A percentile compares a stretch with the other conserved stretches of the same genome.
These are phyloP conservation scores for Papilio elwesi DNA, from an alignment of 2,888 invertebrate species.

Conservation along the genomic window DNA sequence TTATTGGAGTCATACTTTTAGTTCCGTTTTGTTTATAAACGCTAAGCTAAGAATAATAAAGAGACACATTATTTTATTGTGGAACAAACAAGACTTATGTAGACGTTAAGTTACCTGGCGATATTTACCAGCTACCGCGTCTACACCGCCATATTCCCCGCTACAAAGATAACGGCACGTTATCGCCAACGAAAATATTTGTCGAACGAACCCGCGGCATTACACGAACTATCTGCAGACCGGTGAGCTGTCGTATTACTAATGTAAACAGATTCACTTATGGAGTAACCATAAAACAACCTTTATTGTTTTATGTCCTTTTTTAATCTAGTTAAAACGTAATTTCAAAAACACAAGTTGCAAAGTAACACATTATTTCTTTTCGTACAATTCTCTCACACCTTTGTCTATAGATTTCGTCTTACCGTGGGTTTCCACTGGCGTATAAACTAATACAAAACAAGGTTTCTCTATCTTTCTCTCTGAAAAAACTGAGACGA, in stretches of 20 bases:
- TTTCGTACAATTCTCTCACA: too few relatives aligned
- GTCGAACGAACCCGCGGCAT: conserved; percentile 9
- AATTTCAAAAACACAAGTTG: neutral
- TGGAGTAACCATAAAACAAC: neutral
- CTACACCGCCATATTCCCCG: neutral
- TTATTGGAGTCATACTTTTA: too few relatives aligned
- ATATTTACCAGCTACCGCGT: neutral
- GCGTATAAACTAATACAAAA: too few relatives aligned
- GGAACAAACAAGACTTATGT: neutral
- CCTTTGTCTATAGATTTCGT: too few relatives aligned
- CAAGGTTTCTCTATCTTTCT: too few relatives aligned
- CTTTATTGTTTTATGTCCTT: neutral
- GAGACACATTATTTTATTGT: neutral
- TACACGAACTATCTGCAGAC: conserved; percentile 4
- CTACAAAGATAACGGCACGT: neutral
- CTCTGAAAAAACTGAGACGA: too few relatives aligned
- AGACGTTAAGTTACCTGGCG: neutral
- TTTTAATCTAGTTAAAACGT: neutral
- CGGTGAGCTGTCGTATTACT: neutral
- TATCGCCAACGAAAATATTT: conserved; percentile 21
- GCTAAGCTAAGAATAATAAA: too few relatives aligned
- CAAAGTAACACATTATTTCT: too few relatives aligned
- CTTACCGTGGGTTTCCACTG: too few relatives aligned
- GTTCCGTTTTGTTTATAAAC: too few relatives aligned
- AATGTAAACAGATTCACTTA: neutral